Percentiles rank a stretch among this genome's conserved stretches.
Evolutionary conservation across 2,797 vertebrate species (phyloP).

Genomic region (Crax fasciolata): DNA sequence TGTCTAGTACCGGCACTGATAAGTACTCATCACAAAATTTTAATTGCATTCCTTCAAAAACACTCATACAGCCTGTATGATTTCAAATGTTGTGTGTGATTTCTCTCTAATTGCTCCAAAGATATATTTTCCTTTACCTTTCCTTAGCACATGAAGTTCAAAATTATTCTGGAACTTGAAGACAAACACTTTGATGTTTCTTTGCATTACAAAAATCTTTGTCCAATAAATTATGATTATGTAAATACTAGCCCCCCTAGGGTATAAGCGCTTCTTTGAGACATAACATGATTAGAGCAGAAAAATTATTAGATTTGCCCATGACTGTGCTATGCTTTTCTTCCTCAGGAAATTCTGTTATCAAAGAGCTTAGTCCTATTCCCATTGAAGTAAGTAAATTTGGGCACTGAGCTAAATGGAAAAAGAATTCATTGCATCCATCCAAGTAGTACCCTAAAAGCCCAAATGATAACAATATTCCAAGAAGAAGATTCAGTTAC

Average conservation of each 20-base stretch:
- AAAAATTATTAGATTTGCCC: constrained; percentile 75
- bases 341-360: constrained; percentile 68
- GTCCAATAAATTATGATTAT: constrained; percentile 78
- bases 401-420: constrained; percentile 12
- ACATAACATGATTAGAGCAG: constrained; percentile 71
- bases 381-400: constrained; percentile 50
- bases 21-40: constrained; percentile 11
- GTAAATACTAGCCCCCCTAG: constrained; percentile 68
- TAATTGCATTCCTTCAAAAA: constrained; percentile 36
- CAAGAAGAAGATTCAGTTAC: background rate
- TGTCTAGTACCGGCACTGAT: background rate
- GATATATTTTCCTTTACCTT: constrained; percentile 38
- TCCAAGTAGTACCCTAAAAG: constrained; percentile 4
- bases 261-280: constrained; percentile 56
- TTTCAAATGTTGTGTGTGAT: background rate
- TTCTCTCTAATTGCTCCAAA: constrained; percentile 36
- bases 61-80: background rate
- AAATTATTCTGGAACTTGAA: constrained; percentile 57
- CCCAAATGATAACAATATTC: background rate
- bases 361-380: constrained; percentile 67
- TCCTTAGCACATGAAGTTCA: background rate
- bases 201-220: constrained; percentile 45
- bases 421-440: constrained; percentile 25
- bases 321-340: constrained; percentile 45
- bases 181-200: constrained; percentile 75